phyloP scores from a whole-genome alignment of 2,113 vertebrate genomes.

The Cryptoleucopteryx plumbea region DNA sequence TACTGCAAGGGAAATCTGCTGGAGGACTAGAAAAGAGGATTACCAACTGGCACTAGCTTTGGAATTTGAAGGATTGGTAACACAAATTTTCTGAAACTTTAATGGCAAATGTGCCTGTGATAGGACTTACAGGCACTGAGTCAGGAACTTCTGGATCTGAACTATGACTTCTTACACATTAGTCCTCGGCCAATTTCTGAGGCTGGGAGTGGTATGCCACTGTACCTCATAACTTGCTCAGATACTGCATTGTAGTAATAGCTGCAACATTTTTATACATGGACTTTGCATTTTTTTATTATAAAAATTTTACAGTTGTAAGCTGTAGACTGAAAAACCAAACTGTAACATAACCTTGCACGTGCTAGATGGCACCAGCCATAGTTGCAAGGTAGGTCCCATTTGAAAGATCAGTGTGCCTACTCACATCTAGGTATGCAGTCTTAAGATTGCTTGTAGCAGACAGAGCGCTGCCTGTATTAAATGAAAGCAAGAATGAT shows the following conservation, averaged over 20 bases:
- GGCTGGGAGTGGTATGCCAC: background rate
- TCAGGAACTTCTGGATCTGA: background rate
- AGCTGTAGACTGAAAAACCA: background rate
- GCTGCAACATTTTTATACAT: background rate
- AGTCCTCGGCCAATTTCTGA: background rate
- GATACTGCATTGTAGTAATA: background rate
- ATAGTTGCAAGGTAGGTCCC: background rate
- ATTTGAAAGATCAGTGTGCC: background rate
- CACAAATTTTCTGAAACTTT: background rate
- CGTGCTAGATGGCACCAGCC: background rate
- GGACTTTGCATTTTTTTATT: background rate
- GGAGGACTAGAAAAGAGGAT: background rate
- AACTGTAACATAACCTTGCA: background rate
- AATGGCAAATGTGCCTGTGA: background rate
- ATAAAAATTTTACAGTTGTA: background rate
- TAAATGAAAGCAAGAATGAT: background rate
- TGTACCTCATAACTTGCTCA: background rate
- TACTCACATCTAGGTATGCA: background rate
- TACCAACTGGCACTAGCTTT: background rate
- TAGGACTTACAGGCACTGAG: background rate
- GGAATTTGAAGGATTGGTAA: background rate
- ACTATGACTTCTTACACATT: background rate
- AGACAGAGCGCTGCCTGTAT: background rate
- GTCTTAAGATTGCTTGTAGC: background rate
- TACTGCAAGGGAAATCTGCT: background rate